Evolutionary conservation across 2,113 vertebrate species (phyloP).

Genomic region (Coturnix japonica): DNA sequence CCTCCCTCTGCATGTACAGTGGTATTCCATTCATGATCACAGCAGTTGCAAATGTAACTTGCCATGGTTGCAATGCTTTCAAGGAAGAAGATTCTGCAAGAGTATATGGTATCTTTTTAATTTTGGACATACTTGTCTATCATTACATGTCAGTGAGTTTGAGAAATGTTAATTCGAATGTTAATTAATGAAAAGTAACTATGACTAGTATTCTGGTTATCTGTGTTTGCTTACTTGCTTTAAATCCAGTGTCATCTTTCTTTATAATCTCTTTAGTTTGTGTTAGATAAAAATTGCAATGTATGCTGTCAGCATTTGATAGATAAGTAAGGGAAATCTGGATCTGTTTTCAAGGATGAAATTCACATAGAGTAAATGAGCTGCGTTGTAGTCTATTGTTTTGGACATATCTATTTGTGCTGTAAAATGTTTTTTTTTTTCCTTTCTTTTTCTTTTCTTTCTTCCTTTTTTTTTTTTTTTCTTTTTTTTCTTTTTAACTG

Average conservation of each 20-base stretch:
- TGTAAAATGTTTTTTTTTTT: not conserved
- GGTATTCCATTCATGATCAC: fast-evolving
- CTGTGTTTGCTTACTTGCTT: not conserved
- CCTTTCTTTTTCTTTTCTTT: not conserved
- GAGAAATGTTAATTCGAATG: not conserved
- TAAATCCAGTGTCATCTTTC: not conserved
- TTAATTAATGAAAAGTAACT: not conserved
- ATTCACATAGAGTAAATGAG: not conserved
- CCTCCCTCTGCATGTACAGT: not conserved
- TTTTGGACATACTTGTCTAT: not conserved
- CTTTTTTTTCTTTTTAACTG: not conserved
- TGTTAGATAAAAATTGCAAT: not conserved
- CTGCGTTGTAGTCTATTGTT: not conserved
- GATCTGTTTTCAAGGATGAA: not conserved
- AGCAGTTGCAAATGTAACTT: not conserved
- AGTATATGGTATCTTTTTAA: not conserved
- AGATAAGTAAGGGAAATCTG: not conserved
- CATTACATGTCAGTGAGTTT: not conserved
- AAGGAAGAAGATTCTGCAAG: not conserved
- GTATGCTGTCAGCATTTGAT: not conserved
- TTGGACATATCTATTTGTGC: not conserved
- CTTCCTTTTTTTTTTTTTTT: too few species aligned
- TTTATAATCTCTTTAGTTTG: not conserved
- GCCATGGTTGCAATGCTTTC: not conserved
- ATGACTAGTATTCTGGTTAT: not conserved